Conservation (phyloP, 2,888 invertebrate genomes). For the Phalangium opilio region DNA sequence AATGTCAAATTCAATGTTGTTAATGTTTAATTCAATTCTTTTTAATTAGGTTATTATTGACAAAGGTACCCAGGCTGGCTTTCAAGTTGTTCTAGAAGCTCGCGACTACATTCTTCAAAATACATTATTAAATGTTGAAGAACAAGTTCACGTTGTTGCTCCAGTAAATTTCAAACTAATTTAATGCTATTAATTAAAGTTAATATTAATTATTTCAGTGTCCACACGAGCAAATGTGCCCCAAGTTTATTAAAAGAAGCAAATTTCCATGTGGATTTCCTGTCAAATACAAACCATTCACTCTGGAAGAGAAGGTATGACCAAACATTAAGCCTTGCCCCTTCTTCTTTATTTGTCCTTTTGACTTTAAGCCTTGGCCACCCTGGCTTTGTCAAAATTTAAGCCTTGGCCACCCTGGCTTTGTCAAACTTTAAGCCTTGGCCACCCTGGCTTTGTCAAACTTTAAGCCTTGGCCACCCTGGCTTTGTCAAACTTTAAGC, state of each 20-base stretch:
- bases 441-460: too few relatives aligned
- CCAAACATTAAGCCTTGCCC: too few relatives aligned
- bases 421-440: too few relatives aligned
- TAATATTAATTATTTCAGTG: constrained; percentile 36
- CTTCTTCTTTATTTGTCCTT: too few relatives aligned
- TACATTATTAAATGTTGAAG: constrained; percentile 11
- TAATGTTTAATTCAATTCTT: constrained; percentile 2
- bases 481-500: too few relatives aligned
- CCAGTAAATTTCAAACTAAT: not conserved
- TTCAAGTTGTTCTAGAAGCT: constrained; percentile 63
- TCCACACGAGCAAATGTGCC: constrained; percentile 65
- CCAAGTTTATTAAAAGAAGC: constrained; percentile 42
- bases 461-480: too few relatives aligned
- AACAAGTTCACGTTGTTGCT: not conserved
- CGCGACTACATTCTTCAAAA: constrained; percentile 58
- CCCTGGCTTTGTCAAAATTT: too few relatives aligned
- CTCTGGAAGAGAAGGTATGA: constrained; percentile 30
- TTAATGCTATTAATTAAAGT: not conserved
- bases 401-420: too few relatives aligned
- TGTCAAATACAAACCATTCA: constrained; percentile 40
- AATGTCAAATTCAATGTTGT: not conserved
- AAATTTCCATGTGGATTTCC: constrained; percentile 64
- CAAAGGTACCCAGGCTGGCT: constrained; percentile 66
- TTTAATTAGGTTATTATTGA: constrained; percentile 51
- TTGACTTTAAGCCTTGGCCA: too few relatives aligned